phyloP scores from a whole-genome alignment of 2,113 vertebrate species.

The Aegypius monachus region DNA sequence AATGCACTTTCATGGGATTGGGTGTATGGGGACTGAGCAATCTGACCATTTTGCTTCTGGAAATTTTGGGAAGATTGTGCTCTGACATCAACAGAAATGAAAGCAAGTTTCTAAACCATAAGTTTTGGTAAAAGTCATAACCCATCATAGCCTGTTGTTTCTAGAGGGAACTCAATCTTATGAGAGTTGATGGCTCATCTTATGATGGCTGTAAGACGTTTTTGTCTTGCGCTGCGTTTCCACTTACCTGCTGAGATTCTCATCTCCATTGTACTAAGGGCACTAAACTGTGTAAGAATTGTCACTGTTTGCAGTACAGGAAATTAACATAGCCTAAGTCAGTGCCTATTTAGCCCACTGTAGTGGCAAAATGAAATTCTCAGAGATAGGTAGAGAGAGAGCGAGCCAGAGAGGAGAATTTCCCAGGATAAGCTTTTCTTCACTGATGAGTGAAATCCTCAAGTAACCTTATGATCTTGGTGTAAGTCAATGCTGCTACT shows the following conservation, averaged over 20 bases:
- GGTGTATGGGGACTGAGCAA: background rate
- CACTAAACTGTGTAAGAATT: background rate
- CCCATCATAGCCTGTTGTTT: background rate
- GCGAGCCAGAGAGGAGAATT: background rate
- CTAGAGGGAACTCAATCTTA: background rate
- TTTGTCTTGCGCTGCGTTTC: background rate
- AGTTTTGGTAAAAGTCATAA: background rate
- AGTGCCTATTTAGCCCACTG: background rate
- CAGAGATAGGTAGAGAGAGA: background rate
- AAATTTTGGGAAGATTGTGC: background rate
- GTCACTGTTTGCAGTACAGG: background rate
- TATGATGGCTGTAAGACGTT: rapidly evolving
- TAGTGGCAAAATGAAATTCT: background rate
- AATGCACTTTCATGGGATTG: background rate
- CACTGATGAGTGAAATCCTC: background rate
- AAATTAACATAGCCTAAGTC: background rate
- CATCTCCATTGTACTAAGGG: background rate
- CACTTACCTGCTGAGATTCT: background rate
- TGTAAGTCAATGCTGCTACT: background rate
- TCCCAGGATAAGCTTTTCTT: background rate
- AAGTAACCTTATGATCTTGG: background rate
- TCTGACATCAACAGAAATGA: background rate
- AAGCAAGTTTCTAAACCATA: background rate
- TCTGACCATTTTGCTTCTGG: background rate
- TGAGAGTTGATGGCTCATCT: background rate